Percentiles rank a stretch among this genome's conserved stretches.
These are phyloP conservation scores for Meghimatium bilineatum DNA, from an alignment of 2,888 invertebrate genomes.

Conservation along the genomic window DNA sequence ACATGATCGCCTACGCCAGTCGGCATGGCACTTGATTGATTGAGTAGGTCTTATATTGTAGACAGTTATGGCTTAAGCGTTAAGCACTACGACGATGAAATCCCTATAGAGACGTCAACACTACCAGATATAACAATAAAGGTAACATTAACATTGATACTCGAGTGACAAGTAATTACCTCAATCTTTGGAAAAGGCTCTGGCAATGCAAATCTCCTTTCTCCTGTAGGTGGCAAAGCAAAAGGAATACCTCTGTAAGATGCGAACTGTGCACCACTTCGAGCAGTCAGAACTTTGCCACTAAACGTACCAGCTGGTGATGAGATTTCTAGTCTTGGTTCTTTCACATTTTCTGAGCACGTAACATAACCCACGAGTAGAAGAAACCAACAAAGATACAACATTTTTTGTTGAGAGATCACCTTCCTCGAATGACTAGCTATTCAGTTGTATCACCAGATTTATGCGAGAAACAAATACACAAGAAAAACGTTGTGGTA, in stretches of 20 bases:
- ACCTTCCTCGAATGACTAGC: not conserved
- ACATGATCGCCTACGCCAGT: too few species aligned
- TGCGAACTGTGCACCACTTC: not conserved
- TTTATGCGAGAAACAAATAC: too few species aligned
- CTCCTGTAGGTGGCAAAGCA: slow-evolving; percentile 22
- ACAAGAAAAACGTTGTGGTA: too few species aligned
- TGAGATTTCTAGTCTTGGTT: not conserved
- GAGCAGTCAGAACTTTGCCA: not conserved
- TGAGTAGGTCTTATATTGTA: too few species aligned
- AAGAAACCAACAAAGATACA: not conserved
- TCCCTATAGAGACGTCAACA: too few species aligned
- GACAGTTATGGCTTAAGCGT: too few species aligned
- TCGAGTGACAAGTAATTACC: not conserved
- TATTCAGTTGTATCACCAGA: not conserved
- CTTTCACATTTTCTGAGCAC: not conserved
- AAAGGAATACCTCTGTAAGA: slow-evolving; percentile 23
- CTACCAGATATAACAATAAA: too few species aligned
- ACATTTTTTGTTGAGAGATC: not conserved
- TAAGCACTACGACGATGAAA: too few species aligned
- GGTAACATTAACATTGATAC: too few species aligned
- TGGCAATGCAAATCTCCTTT: slow-evolving; percentile 1
- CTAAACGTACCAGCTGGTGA: slow-evolving; percentile 12
- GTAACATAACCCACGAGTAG: not conserved
- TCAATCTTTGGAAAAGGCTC: slow-evolving; percentile 5
- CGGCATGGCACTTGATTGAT: too few species aligned